Conservation (phyloP, 2,888 invertebrate species). For the Smittia sp. region DNA sequence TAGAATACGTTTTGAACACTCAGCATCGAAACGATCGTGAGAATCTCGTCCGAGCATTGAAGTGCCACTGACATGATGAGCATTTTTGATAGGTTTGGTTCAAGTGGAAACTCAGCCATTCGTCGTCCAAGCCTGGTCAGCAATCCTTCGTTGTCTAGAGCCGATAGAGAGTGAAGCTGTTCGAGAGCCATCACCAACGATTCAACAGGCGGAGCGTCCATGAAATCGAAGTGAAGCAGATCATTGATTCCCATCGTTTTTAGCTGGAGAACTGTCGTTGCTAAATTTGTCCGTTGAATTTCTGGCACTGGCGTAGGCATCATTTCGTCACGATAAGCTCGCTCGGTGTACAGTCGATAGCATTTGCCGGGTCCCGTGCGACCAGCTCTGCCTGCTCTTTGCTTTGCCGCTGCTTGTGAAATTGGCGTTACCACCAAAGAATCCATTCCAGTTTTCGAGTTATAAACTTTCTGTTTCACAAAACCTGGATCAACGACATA, state of each 20-base stretch:
- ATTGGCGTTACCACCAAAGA: slow-evolving; percentile 98
- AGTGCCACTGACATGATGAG: slow-evolving; percentile 98
- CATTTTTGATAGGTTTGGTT: slow-evolving; percentile 97
- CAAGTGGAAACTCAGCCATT: slow-evolving; percentile 99
- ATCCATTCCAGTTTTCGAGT: slow-evolving; percentile 98
- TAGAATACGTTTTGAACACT: slow-evolving; percentile 99
- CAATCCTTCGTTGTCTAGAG: slow-evolving; percentile 91
- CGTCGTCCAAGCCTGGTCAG: slow-evolving; percentile 76
- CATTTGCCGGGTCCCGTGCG: slow-evolving; percentile 97
- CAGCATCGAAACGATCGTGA: slow-evolving; percentile 98
- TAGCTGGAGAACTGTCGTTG: slow-evolving; percentile 86
- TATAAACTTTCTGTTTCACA: slow-evolving; percentile 99
- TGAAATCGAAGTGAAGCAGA: slow-evolving; percentile 96
- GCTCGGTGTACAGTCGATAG: slow-evolving; percentile 95
- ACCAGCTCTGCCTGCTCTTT: slow-evolving; percentile 94
- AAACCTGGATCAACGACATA: slow-evolving; percentile 99
- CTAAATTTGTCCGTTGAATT: slow-evolving; percentile 97
- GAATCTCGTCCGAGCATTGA: slow-evolving; percentile 95
- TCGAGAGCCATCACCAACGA: slow-evolving; percentile 97
- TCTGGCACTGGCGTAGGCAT: slow-evolving; percentile 96
- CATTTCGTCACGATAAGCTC: slow-evolving; percentile 99
- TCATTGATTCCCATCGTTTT: slow-evolving; percentile 99
- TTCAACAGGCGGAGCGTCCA: slow-evolving; percentile 99
- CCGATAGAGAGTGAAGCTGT: slow-evolving; percentile 93
- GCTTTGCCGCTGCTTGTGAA: slow-evolving; percentile 96